Evolutionary conservation across 2,797 vertebrate species (phyloP).

Genomic region (Rhadinocentrus ornatus): DNA sequence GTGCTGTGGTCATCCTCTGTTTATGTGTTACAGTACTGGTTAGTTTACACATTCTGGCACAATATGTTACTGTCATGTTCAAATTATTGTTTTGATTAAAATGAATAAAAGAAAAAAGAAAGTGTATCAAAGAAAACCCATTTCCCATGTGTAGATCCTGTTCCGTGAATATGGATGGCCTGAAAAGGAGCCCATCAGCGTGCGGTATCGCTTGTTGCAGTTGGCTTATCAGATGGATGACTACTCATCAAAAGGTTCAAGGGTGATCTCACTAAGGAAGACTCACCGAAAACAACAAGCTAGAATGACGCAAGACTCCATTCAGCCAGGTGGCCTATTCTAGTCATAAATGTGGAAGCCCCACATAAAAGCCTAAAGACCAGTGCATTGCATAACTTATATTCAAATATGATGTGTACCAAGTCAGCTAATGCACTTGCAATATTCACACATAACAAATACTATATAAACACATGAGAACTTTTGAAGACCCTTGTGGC

Average conservation of each 20-base stretch:
- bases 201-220: slow-evolving; percentile 83
- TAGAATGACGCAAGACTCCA: slow-evolving; percentile 56
- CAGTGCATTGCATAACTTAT: slow-evolving; percentile 30
- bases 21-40: slow-evolving; percentile 84
- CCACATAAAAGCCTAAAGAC: slow-evolving; percentile 20
- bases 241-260: slow-evolving; percentile 83
- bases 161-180: slow-evolving; percentile 86
- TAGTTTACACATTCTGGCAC: slow-evolving; percentile 48
- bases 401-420: slow-evolving; percentile 26
- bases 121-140: background rate
- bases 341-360: background rate
- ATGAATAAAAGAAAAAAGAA: background rate
- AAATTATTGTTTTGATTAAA: background rate
- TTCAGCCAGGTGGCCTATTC: slow-evolving; percentile 69
- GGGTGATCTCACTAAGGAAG: slow-evolving; percentile 73
- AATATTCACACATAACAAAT: slow-evolving; percentile 10
- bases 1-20: slow-evolving; percentile 82
- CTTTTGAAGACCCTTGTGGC: slow-evolving; percentile 22
- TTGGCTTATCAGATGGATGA: slow-evolving; percentile 83
- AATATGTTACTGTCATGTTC: background rate
- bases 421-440: slow-evolving; percentile 17
- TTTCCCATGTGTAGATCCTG: slow-evolving; percentile 77
- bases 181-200: slow-evolving; percentile 68
- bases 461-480: background rate
- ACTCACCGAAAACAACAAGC: slow-evolving; percentile 77